Evolutionary conservation across 2,797 vertebrate species (phyloP), one percentile per base, ranked within the genome.

Genomic region (Malacoctenus gilli): DNA sequence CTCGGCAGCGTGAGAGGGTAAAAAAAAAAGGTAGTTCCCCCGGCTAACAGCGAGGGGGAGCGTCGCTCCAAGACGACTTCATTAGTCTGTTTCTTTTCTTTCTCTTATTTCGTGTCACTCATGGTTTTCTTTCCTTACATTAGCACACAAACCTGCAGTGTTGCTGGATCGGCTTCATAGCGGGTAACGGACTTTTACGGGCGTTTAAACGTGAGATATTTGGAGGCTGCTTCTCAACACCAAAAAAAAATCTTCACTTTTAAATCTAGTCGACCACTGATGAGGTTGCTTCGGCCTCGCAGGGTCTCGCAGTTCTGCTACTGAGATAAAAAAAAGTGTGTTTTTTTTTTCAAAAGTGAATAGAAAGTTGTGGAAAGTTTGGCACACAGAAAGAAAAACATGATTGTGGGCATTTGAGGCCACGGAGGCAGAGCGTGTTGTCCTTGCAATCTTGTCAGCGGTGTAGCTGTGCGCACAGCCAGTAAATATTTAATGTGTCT

Each of bases 401-500:
- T 2, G 13, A 18, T n/a, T 46, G 10, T 53, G 43, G 36, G 36
- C 49, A 50, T 74, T 65, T 70, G 3, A 52, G 54, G 48, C 34
- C 44, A 53, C 61, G 28, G 52, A 68, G 59, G 51, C 16, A 31
- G 50, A 59, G 58, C 22, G 32, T 42, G 55, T 64, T 68, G 79
- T 84, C 71, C 36, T 48, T 56, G 35, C 6, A 5, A 55, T 68
- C 54, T 66, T 57, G 66, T 72, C 60, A 59, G 32, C 41, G 22
- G 38, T 74, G 64, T 53, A 67, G 72, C 57, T 85, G 56, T 72
- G 75, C 40, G 13, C 59, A 62, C 53, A 62, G 41, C 41, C 56
- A 52, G 53, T 87, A 70, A 84, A 88, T 85, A 79, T 82, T 88
- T 74, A 57, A 88, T 75, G 50, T 16, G 49, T 66, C 40, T 39